phyloP scores from a whole-genome alignment of 2,888 invertebrate genomes.

The Dexiosoma caninum region DNA sequence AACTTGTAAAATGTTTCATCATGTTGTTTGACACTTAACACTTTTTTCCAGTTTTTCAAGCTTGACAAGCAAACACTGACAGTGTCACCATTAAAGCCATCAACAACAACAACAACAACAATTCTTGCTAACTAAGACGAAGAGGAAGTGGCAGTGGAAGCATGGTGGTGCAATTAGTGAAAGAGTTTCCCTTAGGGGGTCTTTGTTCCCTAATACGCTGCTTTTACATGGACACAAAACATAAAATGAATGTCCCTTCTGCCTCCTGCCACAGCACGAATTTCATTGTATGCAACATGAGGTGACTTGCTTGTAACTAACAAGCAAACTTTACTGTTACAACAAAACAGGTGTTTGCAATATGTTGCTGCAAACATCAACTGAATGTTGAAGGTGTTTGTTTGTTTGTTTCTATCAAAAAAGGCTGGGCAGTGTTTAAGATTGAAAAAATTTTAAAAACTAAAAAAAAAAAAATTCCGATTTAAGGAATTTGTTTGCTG shows the following conservation, averaged over 20 bases:
- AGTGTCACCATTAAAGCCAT: slow-evolving; percentile 28
- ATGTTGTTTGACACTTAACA: slow-evolving; percentile 63
- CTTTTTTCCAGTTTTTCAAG: slow-evolving; percentile 35
- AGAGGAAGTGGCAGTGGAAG: no score
- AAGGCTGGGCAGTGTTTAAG: neutral
- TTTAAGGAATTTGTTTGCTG: no score
- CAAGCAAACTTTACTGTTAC: slow-evolving; percentile 3
- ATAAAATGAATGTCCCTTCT: slow-evolving; percentile 1
- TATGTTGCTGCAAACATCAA: neutral
- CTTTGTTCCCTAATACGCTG: slow-evolving; percentile 15
- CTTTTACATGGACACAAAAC: slow-evolving; percentile 2
- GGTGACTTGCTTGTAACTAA: slow-evolving; percentile 37
- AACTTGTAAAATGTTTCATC: slow-evolving; percentile 53
- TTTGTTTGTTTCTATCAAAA: no score
- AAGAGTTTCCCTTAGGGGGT: slow-evolving; percentile 26
- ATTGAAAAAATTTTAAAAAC: neutral
- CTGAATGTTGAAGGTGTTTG: neutral
- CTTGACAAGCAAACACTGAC: slow-evolving; percentile 58
- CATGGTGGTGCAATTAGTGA: slow-evolving; percentile 41
- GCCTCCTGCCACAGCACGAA: slow-evolving; percentile 40
- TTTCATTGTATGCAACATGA: slow-evolving; percentile 33
- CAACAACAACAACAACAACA: neutral
- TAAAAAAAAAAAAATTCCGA: neutral
- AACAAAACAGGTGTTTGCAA: slow-evolving; percentile 43
- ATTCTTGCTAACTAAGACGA: neutral